Percentiles rank a stretch among this genome's conserved stretches.
These are phyloP conservation scores for Bacillus rossius DNA, from an alignment of 1,140 invertebrate genomes.

Conservation along the genomic window DNA sequence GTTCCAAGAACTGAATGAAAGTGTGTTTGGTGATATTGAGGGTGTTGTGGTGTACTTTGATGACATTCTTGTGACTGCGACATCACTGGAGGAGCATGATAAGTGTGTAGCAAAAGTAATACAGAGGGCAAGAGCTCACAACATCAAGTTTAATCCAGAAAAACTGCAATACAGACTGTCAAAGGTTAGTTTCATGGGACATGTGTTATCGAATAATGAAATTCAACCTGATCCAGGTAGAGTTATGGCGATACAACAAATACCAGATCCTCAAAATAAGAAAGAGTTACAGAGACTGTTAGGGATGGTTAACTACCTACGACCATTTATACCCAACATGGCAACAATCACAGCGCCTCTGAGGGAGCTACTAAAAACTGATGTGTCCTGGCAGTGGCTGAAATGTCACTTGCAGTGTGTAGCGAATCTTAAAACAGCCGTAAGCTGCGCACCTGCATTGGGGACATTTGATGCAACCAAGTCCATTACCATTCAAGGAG, in stretches of 20 bases:
- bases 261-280: constrained; percentile 26
- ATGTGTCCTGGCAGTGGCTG: constrained; percentile 22
- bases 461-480: constrained; percentile 27
- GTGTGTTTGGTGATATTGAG: constrained; percentile 24
- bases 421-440: constrained; percentile 24
- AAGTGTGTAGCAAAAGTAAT: constrained; percentile 30
- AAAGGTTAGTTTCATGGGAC: constrained; percentile 38
- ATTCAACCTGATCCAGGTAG: constrained; percentile 32
- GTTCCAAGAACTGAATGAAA: constrained; percentile 5
- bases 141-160: constrained; percentile 36
- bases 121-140: constrained; percentile 21
- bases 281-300: constrained; percentile 25
- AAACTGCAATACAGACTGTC: constrained; percentile 35
- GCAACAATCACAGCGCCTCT: constrained; percentile 26
- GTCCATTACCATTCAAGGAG: constrained; percentile 26
- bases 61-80: constrained; percentile 35
- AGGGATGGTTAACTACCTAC: constrained; percentile 34
- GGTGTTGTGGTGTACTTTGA: constrained; percentile 35
- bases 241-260: constrained; percentile 35
- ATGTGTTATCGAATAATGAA: constrained; percentile 33
- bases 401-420: constrained; percentile 25
- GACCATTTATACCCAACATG: constrained; percentile 35
- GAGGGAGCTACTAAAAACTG: constrained; percentile 25
- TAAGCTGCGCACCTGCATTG: constrained; percentile 27
- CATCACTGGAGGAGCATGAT: constrained; percentile 27